These are phyloP conservation scores for Limenitis camilla DNA, from an alignment of 2,888 invertebrate species.

Conservation along the genomic window DNA sequence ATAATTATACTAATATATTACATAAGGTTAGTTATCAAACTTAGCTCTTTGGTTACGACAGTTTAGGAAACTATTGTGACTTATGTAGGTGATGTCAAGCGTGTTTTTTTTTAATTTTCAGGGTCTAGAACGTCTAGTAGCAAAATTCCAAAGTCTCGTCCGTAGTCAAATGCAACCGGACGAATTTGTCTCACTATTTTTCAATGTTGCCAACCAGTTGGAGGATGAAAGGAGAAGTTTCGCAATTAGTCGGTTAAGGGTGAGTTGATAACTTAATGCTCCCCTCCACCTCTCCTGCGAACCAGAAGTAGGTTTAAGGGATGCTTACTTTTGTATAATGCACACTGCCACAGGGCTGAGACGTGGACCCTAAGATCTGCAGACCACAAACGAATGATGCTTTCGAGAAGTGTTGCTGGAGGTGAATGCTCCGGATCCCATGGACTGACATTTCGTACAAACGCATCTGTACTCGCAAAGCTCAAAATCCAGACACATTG, in stretches of 20 bases:
- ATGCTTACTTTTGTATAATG: no score
- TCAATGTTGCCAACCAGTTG: constrained; percentile 59
- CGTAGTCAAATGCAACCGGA: constrained; percentile 57
- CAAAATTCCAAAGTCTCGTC: constrained; percentile 48
- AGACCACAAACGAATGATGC: no score
- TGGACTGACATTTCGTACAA: no score
- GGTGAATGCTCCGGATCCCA: no score
- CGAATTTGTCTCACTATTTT: constrained; percentile 65
- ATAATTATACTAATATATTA: constrained; percentile 67
- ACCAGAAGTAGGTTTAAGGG: no score
- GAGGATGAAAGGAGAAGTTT: constrained; percentile 61
- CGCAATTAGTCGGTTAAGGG: constrained; percentile 58
- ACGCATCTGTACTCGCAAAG: no score
- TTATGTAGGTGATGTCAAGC: neutral
- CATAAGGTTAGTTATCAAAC: constrained; percentile 50
- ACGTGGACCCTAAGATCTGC: no score
- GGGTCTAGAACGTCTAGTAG: constrained; percentile 60
- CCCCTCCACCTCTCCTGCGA: no score
- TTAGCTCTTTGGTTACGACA: neutral
- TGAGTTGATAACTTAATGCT: constrained; percentile 26
- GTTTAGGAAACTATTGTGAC: neutral
- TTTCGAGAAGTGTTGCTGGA: no score
- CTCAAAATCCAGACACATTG: no score
- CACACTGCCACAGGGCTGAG: no score
- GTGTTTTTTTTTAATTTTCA: constrained; percentile 25